A percentile compares a stretch with the other conserved stretches of the same genome.
phyloP scores from a whole-genome alignment of 2,113 vertebrate genomes.

The Solenodon paradoxus region DNA sequence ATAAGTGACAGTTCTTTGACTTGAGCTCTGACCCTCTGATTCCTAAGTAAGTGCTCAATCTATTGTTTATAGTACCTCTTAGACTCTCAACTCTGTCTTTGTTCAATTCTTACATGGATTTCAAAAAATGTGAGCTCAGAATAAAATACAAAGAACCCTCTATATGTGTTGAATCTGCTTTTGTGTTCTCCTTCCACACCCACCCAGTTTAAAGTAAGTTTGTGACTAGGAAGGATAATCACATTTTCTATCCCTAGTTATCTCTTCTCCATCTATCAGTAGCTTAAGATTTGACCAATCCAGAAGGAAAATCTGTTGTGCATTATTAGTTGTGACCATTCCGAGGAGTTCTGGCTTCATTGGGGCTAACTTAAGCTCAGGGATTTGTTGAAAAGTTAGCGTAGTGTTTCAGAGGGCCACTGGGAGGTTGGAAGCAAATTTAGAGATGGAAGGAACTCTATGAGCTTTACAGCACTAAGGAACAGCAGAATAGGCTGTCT shows the following conservation, averaged over 20 bases:
- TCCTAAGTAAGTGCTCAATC: not conserved
- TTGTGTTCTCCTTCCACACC: rapidly evolving
- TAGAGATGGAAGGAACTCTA: not conserved
- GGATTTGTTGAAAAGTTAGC: not conserved
- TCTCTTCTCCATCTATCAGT: not conserved
- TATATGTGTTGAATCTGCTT: not conserved
- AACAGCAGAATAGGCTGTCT: not conserved
- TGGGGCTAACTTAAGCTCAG: not conserved
- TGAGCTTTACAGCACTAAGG: not conserved
- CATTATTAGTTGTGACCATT: rapidly evolving
- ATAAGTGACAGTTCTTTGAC: not conserved
- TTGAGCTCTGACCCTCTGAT: not conserved
- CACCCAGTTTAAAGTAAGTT: not conserved
- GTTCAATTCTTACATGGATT: not conserved
- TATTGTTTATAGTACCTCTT: not conserved
- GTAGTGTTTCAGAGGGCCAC: not conserved
- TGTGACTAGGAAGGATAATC: not conserved
- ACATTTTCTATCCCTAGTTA: not conserved
- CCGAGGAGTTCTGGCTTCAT: not conserved
- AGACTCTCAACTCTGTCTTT: not conserved
- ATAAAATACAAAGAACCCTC: not conserved
- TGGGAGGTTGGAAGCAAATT: not conserved
- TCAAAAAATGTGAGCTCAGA: not conserved
- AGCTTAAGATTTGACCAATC: not conserved
- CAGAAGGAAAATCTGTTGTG: not conserved